Percentiles rank a stretch among this genome's conserved stretches.
Evolutionary conservation across 2,797 vertebrate species (phyloP).

Genomic region (Pelobates cultripes): DNA sequence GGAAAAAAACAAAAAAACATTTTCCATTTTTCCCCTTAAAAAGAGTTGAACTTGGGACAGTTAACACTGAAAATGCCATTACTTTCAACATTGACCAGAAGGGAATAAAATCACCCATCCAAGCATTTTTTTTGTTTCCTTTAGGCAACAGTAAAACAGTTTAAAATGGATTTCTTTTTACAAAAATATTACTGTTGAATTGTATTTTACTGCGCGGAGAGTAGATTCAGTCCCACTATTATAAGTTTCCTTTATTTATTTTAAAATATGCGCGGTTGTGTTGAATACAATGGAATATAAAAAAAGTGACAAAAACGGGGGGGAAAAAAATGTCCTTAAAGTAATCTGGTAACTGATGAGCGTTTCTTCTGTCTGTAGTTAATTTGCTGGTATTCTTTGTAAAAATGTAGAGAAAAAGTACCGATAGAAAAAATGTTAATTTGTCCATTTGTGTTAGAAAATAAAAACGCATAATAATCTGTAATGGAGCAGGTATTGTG

Average conservation of each 20-base stretch:
- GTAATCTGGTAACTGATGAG: constrained; percentile 15
- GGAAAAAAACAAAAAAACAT: constrained; percentile 60
- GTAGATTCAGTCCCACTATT: constrained; percentile 72
- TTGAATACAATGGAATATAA: constrained; percentile 58
- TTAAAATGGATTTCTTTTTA: constrained; percentile 74
- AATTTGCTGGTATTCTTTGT: constrained; percentile 85
- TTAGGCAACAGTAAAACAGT: constrained; percentile 68
- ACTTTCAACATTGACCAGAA: constrained; percentile 76
- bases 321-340: constrained; percentile 6
- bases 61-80: constrained; percentile 81
- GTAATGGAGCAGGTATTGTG: not conserved
- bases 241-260: constrained; percentile 52
- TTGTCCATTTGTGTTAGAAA: constrained; percentile 63
- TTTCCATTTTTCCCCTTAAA: constrained; percentile 61
- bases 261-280: constrained; percentile 51
- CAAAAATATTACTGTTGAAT: constrained; percentile 75
- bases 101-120: constrained; percentile 74
- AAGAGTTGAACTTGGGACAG: constrained; percentile 76
- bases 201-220: constrained; percentile 75
- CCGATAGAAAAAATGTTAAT: constrained; percentile 70
- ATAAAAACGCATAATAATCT: constrained; percentile 11
- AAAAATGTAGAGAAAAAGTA: constrained; percentile 84
- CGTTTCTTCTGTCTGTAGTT: constrained; percentile 79
- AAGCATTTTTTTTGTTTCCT: constrained; percentile 75
- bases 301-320: constrained; percentile 72